Evolutionary conservation across 2,888 invertebrate species (phyloP).

Genomic region (Zygogramma bicolorata): DNA sequence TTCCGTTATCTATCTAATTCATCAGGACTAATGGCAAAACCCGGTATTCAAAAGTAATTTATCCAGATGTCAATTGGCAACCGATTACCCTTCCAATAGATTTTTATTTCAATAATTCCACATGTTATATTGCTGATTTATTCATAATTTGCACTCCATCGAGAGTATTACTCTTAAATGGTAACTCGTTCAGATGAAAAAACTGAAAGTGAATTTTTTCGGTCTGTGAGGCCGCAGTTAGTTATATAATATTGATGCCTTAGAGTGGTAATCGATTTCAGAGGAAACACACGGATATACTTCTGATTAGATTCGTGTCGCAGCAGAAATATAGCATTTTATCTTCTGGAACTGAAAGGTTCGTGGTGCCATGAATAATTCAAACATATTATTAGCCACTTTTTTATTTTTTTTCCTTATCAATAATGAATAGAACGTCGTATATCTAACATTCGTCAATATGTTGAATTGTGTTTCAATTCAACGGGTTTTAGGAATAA

Average conservation of each 20-base stretch:
- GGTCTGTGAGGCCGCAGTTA: not conserved
- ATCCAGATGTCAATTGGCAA: constrained; percentile 1
- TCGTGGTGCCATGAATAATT: too few species aligned
- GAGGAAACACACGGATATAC: not conserved
- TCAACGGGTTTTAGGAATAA: too few species aligned
- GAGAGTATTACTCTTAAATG: constrained; percentile 1
- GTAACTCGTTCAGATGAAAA: not conserved
- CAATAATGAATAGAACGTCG: too few species aligned
- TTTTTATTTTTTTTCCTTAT: too few species aligned
- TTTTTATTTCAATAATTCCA: not conserved
- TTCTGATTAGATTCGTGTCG: not conserved
- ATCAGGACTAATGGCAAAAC: not conserved
- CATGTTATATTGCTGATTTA: not conserved
- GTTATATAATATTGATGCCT: not conserved
- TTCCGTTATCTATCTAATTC: not conserved
- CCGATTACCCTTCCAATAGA: not conserved
- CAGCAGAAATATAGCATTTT: not conserved
- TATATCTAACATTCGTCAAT: too few species aligned
- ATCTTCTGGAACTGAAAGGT: too few species aligned
- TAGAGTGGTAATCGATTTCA: not conserved
- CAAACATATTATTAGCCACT: too few species aligned
- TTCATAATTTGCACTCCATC: not conserved
- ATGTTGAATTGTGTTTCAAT: too few species aligned
- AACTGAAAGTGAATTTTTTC: not conserved
- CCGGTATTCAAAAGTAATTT: not conserved